phyloP scores from a whole-genome alignment of 2,888 invertebrate species.

The Tetanocera ferruginea region DNA sequence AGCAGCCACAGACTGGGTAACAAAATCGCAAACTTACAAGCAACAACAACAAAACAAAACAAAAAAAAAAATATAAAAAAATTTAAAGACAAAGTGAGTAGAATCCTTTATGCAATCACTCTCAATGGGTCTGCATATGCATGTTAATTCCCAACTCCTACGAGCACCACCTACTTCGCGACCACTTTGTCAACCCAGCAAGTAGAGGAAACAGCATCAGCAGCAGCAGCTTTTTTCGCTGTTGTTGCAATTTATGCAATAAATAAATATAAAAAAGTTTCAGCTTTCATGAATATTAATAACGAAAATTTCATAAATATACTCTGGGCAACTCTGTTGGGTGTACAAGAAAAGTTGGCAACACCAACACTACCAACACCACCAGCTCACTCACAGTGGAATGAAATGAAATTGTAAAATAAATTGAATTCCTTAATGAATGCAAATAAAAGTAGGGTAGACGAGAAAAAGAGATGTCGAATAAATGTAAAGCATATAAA shows the following conservation, averaged over 20 bases:
- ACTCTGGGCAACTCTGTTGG: background rate
- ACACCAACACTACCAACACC: background rate
- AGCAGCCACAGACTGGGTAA: background rate
- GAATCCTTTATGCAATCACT: conserved; percentile 25
- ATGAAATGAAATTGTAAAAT: conserved; percentile 57
- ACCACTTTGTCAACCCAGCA: background rate
- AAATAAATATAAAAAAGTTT: conserved; percentile 62
- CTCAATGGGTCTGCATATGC: conserved; percentile 2
- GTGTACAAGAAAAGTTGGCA: conserved; percentile 22
- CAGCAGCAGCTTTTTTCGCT: background rate
- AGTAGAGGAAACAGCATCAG: background rate
- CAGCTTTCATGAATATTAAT: conserved; percentile 62
- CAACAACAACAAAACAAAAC: background rate
- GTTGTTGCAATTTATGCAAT: conserved; percentile 47
- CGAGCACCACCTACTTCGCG: background rate
- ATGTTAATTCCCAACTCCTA: background rate
- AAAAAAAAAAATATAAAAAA: background rate
- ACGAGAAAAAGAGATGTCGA: background rate
- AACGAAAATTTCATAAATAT: conserved; percentile 52
- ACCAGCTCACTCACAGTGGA: background rate
- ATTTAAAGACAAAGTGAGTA: conserved; percentile 16
- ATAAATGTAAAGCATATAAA: background rate
- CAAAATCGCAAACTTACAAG: background rate
- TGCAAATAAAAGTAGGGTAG: conserved; percentile 37
- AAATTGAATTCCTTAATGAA: conserved; percentile 61